These are phyloP conservation scores for Sebastes oblongus DNA, from an alignment of 2,797 vertebrate genomes.

Conservation along the genomic window DNA sequence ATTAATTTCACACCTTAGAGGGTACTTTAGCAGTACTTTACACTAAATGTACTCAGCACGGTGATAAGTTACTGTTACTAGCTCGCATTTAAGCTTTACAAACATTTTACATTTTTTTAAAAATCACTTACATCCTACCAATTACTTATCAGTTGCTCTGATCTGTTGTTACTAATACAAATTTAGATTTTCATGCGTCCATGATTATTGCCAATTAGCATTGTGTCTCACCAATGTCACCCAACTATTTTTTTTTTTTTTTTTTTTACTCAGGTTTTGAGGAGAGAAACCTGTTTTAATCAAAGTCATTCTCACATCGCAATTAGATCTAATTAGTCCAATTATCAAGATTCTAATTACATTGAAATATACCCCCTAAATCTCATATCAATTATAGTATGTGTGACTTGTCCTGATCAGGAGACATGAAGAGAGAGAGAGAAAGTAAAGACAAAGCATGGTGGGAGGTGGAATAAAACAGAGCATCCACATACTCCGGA, in stretches of 20 bases:
- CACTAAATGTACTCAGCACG: neutral
- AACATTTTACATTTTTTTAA: neutral
- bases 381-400: conserved; percentile 89
- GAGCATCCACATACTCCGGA: conserved; percentile 71
- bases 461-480: conserved; percentile 53
- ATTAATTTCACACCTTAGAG: conserved; percentile 44
- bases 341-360: conserved; percentile 90
- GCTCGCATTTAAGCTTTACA: neutral
- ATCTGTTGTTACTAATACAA: neutral
- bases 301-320: conserved; percentile 87
- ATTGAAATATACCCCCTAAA: conserved; percentile 87
- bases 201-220: conserved; percentile 56
- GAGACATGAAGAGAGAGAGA: conserved; percentile 62
- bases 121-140: neutral
- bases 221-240: conserved; percentile 66
- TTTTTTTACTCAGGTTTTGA: conserved; percentile 71
- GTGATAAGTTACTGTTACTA: conserved; percentile 6
- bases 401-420: conserved; percentile 83
- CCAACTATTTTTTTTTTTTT: conserved; percentile 54
- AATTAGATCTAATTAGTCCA: conserved; percentile 90
- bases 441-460: conserved; percentile 60
- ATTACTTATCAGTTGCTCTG: neutral
- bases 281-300: conserved; percentile 86
- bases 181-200: conserved; percentile 3
- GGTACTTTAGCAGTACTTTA: conserved; percentile 22